Evolutionary conservation across 2,797 vertebrate genomes (phyloP).

Genomic region (Peromyscus aztecus): DNA sequence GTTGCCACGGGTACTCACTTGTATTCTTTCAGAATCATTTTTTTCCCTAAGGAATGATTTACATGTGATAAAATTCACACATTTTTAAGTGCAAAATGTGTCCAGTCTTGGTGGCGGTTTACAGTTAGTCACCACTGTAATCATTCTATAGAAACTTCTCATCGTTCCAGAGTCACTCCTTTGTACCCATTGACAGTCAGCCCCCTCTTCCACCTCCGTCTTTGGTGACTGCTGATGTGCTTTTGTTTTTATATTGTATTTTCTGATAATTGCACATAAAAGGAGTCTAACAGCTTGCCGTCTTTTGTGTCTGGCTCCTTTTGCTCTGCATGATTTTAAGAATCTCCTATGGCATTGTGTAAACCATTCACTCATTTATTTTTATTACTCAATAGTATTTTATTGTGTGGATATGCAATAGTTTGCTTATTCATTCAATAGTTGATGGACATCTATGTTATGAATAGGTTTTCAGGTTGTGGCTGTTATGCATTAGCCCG

Average conservation of each 20-base stretch:
- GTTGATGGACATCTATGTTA: not conserved
- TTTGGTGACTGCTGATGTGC: not conserved
- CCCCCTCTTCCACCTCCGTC: too few relatives aligned
- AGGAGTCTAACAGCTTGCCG: not conserved
- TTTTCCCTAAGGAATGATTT: not conserved
- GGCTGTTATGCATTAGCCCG: not conserved
- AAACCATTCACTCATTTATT: not conserved
- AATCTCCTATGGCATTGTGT: not conserved
- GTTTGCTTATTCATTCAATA: not conserved
- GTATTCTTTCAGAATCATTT: not conserved
- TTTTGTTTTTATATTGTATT: not conserved
- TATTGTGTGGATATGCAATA: not conserved
- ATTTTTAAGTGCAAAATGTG: not conserved
- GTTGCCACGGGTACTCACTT: not conserved
- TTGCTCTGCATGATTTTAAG: not conserved
- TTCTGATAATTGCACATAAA: conserved; percentile 12
- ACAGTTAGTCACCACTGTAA: not conserved
- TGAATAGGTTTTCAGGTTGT: not conserved
- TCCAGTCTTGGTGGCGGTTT: not conserved
- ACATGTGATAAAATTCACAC: not conserved
- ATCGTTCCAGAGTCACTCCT: not conserved
- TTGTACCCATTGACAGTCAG: not conserved
- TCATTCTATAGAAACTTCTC: not conserved
- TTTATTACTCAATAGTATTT: not conserved
- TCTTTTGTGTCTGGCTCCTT: not conserved